These are phyloP conservation scores for Elanoides forficatus DNA, from an alignment of 2,113 vertebrate species.

Conservation along the genomic window DNA sequence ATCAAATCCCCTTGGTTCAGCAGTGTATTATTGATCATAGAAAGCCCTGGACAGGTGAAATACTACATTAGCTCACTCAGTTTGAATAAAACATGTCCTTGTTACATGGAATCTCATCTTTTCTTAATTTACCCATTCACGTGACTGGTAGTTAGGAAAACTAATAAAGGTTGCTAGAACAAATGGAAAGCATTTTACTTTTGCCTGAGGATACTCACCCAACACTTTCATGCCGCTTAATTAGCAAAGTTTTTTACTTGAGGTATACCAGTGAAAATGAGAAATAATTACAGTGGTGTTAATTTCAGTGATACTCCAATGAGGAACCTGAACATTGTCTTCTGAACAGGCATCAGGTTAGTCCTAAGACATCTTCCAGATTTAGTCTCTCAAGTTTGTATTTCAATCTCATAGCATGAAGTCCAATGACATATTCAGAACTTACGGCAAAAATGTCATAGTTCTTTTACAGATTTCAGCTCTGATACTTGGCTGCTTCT, in stretches of 20 bases:
- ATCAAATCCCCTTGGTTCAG: not conserved
- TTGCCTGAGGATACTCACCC: not conserved
- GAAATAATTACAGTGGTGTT: not conserved
- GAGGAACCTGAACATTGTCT: not conserved
- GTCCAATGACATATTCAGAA: not conserved
- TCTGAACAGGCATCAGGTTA: not conserved
- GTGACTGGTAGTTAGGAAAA: not conserved
- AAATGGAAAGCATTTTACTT: not conserved
- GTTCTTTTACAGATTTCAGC: not conserved
- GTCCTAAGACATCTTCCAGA: not conserved
- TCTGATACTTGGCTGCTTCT: not conserved
- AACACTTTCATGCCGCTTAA: not conserved
- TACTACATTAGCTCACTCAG: not conserved
- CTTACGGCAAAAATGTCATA: not conserved
- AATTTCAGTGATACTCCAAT: not conserved
- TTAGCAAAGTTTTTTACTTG: not conserved
- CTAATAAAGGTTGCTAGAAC: not conserved
- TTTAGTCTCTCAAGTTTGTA: not conserved
- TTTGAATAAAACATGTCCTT: not conserved
- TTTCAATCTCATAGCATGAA: not conserved
- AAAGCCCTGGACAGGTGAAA: not conserved
- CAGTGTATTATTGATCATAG: not conserved
- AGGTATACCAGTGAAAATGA: not conserved
- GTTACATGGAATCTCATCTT: not conserved
- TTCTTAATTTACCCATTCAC: not conserved